These are phyloP conservation scores for Osedax fenrisi DNA, from an alignment of 2,888 invertebrate species.

Conservation along the genomic window DNA sequence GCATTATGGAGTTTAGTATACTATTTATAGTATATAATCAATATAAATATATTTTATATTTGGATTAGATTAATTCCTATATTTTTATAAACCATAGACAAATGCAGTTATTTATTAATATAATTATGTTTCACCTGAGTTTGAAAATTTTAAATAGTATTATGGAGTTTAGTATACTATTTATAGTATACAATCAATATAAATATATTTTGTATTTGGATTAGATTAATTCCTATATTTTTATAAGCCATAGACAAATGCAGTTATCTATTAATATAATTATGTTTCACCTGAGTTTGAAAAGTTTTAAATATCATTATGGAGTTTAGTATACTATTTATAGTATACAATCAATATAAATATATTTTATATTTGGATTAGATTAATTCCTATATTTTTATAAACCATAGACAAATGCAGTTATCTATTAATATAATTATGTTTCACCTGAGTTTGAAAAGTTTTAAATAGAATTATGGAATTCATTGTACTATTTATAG, in stretches of 20 bases:
- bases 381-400: not conserved
- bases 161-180: not conserved
- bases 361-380: not conserved
- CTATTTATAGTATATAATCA: not conserved
- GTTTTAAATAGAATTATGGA: not conserved
- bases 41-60: not conserved
- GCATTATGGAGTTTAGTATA: not conserved
- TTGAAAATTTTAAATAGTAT: not conserved
- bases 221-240: not conserved
- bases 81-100: not conserved
- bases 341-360: not conserved
- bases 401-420: not conserved
- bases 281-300: not conserved
- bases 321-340: not conserved
- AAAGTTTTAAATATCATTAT: not conserved
- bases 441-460: not conserved
- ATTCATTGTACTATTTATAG: not conserved
- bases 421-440: not conserved
- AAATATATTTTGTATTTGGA: too few relatives aligned
- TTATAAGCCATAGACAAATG: not conserved
- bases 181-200: not conserved
- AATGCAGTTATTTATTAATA: not conserved
- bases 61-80: not conserved
- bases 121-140: not conserved
- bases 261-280: not conserved